Evolutionary conservation across 2,888 invertebrate species (phyloP).

Genomic region (Monopis laevigella): DNA sequence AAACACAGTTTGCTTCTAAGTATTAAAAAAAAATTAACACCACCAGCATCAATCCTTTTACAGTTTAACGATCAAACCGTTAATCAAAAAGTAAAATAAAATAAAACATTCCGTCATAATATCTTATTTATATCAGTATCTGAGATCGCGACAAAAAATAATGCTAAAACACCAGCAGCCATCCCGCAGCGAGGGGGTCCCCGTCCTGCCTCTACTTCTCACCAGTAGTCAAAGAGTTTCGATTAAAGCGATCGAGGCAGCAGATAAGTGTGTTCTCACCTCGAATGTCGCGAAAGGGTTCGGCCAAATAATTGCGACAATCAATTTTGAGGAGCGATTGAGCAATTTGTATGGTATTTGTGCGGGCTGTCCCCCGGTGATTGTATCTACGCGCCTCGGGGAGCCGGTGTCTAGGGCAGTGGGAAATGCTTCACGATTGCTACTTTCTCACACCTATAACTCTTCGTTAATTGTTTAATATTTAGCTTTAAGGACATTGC

Average conservation of each 20-base stretch:
- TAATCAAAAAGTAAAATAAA: slow-evolving; percentile 3
- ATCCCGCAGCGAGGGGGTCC: slow-evolving; percentile 48
- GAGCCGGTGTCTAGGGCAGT: slow-evolving; percentile 35
- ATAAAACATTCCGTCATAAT: slow-evolving; percentile 40
- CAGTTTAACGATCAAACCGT: slow-evolving; percentile 6
- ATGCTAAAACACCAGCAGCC: slow-evolving; percentile 34
- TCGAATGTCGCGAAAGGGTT: slow-evolving; percentile 61
- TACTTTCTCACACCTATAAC: slow-evolving; percentile 59
- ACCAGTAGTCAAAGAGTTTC: slow-evolving; percentile 4
- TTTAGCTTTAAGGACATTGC: no score
- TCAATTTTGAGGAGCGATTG: slow-evolving; percentile 63
- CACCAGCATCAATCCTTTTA: no score
- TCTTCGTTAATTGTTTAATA: no score
- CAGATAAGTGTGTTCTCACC: slow-evolving; percentile 64
- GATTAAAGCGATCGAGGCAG: slow-evolving; percentile 34
- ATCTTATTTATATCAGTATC: slow-evolving; percentile 34
- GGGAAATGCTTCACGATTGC: slow-evolving; percentile 45
- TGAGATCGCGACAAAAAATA: slow-evolving; percentile 50
- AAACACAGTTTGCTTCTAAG: no score
- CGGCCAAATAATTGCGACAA: slow-evolving; percentile 64
- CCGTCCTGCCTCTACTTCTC: slow-evolving; percentile 1
- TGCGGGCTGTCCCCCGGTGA: slow-evolving; percentile 65
- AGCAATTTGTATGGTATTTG: slow-evolving; percentile 65
- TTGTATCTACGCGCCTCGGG: slow-evolving; percentile 54
- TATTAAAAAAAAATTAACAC: no score